phyloP scores from a whole-genome alignment of 35 echinoderm and acorn worm species.

The Amphiura filiformis region DNA sequence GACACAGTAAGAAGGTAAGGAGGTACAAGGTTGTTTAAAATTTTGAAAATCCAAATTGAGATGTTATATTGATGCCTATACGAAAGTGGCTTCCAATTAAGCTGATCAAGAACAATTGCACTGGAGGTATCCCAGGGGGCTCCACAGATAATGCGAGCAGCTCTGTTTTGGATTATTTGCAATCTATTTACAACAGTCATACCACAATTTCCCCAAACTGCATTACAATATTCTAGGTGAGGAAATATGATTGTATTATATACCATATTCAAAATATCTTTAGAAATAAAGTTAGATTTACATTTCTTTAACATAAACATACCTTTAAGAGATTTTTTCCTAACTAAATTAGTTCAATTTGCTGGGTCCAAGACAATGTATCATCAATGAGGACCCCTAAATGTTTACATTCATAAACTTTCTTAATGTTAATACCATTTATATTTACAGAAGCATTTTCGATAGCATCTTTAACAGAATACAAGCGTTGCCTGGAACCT shows the following conservation, averaged over 20 bases:
- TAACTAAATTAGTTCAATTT: not conserved
- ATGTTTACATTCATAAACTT: not conserved
- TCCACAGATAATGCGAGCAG: not conserved
- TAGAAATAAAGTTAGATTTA: not conserved
- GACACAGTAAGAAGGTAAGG: no score
- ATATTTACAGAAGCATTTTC: not conserved
- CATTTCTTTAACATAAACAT: conserved; percentile 4
- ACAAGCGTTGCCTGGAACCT: not conserved
- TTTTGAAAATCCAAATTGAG: not conserved
- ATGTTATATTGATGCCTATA: not conserved
- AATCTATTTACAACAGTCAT: not conserved
- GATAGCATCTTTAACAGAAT: not conserved
- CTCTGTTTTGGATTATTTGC: not conserved
- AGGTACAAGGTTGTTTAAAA: not conserved
- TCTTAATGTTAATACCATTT: not conserved
- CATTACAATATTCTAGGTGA: not conserved
- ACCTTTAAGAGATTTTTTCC: not conserved
- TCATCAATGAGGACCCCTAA: not conserved
- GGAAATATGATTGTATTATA: not conserved
- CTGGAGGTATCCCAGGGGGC: not conserved
- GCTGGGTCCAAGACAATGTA: not conserved
- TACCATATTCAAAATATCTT: not conserved
- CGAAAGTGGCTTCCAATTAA: not conserved
- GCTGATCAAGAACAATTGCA: not conserved
- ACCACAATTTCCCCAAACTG: conserved; percentile 2